Conservation (phyloP, 1,140 invertebrate genomes). For the Cotesia glomerata region DNA sequence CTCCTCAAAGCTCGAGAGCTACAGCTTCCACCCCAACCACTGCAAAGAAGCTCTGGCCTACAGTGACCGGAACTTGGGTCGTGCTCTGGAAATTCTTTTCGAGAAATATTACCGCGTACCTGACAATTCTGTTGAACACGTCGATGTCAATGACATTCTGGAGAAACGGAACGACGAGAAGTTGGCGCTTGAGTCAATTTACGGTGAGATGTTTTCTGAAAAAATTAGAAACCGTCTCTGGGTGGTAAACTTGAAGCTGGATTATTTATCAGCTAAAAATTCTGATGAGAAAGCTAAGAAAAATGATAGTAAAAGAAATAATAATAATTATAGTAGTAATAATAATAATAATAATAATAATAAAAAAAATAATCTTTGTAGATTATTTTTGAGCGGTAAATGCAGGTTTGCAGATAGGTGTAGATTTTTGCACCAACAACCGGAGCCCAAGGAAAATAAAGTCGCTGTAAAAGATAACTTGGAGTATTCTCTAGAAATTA, state of each 20-base stretch:
- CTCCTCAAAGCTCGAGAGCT: constrained; percentile 73
- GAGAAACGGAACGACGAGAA: constrained; percentile 74
- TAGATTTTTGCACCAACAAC: constrained; percentile 72
- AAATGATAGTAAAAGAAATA: constrained; percentile 45
- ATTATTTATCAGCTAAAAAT: constrained; percentile 71
- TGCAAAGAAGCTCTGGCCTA: constrained; percentile 74
- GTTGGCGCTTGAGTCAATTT: constrained; percentile 76
- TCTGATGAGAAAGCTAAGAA: constrained; percentile 58
- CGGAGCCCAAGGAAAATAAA: constrained; percentile 52
- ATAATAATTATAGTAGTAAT: constrained; percentile 38
- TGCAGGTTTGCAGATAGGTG: constrained; percentile 76
- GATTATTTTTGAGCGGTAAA: constrained; percentile 70
- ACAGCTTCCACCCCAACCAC: constrained; percentile 72
- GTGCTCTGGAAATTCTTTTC: constrained; percentile 72
- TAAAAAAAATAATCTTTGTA: constrained; percentile 63
- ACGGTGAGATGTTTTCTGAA: constrained; percentile 71
- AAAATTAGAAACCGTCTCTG: constrained; percentile 72
- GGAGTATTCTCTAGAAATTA: constrained; percentile 73
- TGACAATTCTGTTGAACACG: constrained; percentile 44
- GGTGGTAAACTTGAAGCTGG: constrained; percentile 70
- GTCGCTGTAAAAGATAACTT: constrained; percentile 44
- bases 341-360: constrained; percentile 38
- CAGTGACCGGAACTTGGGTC: constrained; percentile 69
- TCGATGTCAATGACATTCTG: constrained; percentile 63
- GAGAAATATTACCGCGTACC: constrained; percentile 68